Base-by-base conservation (phyloP, 2,113 vertebrate genomes). In the Melanerpes aurifrons region DNA sequence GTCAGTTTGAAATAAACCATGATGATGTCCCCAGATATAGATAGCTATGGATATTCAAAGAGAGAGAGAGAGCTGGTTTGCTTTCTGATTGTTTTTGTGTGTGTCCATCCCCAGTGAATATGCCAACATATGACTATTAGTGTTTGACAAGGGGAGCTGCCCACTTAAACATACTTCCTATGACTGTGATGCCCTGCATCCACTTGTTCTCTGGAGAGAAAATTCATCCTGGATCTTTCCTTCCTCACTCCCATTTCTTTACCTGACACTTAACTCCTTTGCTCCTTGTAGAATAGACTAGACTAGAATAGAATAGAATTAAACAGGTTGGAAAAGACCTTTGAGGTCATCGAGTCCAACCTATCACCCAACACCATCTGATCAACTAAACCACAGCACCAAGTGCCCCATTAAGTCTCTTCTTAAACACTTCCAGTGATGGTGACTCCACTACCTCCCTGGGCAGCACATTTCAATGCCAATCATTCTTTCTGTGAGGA, bases 131-230 rank as follows among this genome's bases (percentile, higher is more conserved):
- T 12, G 57, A 94, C 82, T 94, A 93, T 86, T 63, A 90, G 69
- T 94, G 88, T 86, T 88, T 93, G 88, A 90, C 88, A 94, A 87
- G 2, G 0, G 48, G 58, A 94, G 71, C 62, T 92, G 45, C 86
- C 82, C 86, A 94, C 92, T 96, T 86, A 72, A 70, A 94, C n/a
- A 71, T 73, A 75, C 86, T 94, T 94, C 74, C 83, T 75, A 43
- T 83, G 71, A 29, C 62, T 90, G 58, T 72, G 26, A 81, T 90
- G 81, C 58, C 81, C 58, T 90, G 24, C 22, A 75, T 78, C 69
- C 72, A 58, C 29, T 26, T 84, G 54, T 71, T 56, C 70, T 86
- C 66, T 58, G 21, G 53, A 94, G 64, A 67, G 1, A 71, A 13
- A 92, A 94, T 48, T 87, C 24, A 72, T 69, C 13, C 26, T 54